Evolutionary conservation across 2,113 vertebrate species (phyloP), one percentile per base, ranked within the genome.

Genomic region (Oncorhynchus masou): DNA sequence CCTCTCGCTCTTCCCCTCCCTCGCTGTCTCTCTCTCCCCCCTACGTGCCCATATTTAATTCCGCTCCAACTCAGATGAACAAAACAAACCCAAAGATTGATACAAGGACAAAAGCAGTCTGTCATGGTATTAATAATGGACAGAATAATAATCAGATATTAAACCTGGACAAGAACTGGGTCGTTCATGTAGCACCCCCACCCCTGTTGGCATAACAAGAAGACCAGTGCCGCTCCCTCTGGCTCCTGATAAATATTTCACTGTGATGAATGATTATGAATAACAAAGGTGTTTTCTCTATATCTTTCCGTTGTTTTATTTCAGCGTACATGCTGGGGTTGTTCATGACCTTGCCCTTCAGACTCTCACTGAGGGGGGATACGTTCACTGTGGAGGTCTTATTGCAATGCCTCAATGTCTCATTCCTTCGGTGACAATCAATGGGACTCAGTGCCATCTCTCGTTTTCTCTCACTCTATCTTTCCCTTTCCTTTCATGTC

Each of bases 11-110:
- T 57, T 16, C 8, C 39, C 8, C 39, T 45, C 39, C 39, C 39
- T 39, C 8, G 34, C 34, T 9, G 6, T 45, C 39, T 62, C 59
- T 22, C 59, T 22, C 59, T 62, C 70, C 79, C 66, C 70, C 57
- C 71, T 70, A 39, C 5, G 39, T 29, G 11, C n/a, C 60, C 65
- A 78, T 73, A 51, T 76, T 80, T 86, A 78, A 80, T 73, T 79
- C 71, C 69, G 79, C 60, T 20, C 67, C 73, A 57, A 48, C 51
- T 31, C 24, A 60, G 67, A 74, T 31, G 60, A 62, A 29, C 64
- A 73, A 70, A 12, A 68, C 73, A 71, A 71, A 62, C 57, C 13
- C 22, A 24, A 57, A 22, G 34, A 66, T 8, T n/a, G 59, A 8
- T 60, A n/a, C n/a, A 60, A 62, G n/a, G 59, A 60, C 19, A 60